Percentiles rank a stretch among this genome's conserved stretches.
phyloP scores from a whole-genome alignment of 2,113 vertebrate species.

The Corythaeola cristata region DNA sequence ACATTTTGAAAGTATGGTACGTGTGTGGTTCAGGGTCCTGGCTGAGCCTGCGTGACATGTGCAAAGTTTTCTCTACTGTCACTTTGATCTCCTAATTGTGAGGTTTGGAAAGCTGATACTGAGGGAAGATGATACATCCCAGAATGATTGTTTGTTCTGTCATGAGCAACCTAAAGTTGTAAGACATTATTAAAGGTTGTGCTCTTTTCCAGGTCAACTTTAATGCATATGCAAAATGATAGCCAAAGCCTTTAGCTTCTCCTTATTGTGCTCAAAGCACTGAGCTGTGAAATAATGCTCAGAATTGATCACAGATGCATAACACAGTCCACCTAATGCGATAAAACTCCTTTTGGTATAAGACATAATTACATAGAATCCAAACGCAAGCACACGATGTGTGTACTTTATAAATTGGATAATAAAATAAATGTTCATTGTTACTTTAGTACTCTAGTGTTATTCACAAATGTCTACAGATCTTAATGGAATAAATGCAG shows the following conservation, averaged over 20 bases:
- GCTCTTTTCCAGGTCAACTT: background rate
- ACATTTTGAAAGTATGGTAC: background rate
- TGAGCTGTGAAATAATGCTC: slow-evolving; percentile 59
- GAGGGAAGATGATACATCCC: background rate
- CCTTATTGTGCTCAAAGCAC: slow-evolving; percentile 32
- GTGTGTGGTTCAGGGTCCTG: background rate
- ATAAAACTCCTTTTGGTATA: background rate
- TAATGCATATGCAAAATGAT: background rate
- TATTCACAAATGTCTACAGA: slow-evolving; percentile 7
- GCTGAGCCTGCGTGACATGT: background rate
- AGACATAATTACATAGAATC: background rate
- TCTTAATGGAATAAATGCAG: slow-evolving; percentile 41
- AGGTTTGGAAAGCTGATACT: background rate
- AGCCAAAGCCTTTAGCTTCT: slow-evolving; percentile 37
- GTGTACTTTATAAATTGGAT: background rate
- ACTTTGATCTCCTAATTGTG: background rate
- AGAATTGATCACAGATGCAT: slow-evolving; percentile 13
- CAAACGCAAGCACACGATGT: background rate
- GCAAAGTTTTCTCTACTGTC: background rate
- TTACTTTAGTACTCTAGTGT: background rate
- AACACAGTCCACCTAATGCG: slow-evolving; percentile 1
- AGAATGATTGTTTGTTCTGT: background rate
- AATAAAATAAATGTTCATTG: slow-evolving; percentile 27
- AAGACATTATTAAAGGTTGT: background rate
- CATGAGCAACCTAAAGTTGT: background rate